These are phyloP conservation scores for Choloepus didactylus DNA, from an alignment of 2,797 vertebrate genomes.

Conservation along the genomic window DNA sequence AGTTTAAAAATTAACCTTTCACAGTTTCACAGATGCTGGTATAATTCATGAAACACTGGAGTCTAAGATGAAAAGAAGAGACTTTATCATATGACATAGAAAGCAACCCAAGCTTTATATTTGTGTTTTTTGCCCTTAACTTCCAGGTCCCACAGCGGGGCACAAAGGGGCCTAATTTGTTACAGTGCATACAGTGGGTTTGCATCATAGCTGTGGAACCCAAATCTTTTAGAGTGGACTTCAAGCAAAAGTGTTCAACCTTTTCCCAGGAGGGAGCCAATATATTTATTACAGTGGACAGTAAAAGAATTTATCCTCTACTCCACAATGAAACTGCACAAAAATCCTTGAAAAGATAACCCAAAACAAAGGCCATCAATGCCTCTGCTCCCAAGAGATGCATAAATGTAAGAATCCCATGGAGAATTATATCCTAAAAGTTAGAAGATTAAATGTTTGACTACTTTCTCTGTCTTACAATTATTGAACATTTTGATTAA, in stretches of 20 bases:
- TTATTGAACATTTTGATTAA: conserved; percentile 31
- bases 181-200: fast-evolving
- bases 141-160: not conserved
- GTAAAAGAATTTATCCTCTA: not conserved
- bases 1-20: not conserved
- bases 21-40: not conserved
- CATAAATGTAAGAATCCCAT: not conserved
- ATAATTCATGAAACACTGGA: not conserved
- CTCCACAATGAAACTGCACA: not conserved
- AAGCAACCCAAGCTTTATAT: not conserved
- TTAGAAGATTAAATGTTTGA: not conserved
- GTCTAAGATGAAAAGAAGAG: not conserved
- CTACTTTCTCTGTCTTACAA: not conserved
- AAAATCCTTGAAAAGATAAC: not conserved
- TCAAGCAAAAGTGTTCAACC: not conserved
- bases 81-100: not conserved
- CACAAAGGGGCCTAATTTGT: not conserved
- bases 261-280: not conserved
- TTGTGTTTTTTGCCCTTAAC: not conserved
- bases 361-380: not conserved
- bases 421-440: not conserved
- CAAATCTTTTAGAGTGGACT: not conserved
- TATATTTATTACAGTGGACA: not conserved
- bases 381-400: no score
- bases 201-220: not conserved